Base-by-base conservation (phyloP, 2,888 invertebrate genomes). In the Volucella inanis region DNA sequence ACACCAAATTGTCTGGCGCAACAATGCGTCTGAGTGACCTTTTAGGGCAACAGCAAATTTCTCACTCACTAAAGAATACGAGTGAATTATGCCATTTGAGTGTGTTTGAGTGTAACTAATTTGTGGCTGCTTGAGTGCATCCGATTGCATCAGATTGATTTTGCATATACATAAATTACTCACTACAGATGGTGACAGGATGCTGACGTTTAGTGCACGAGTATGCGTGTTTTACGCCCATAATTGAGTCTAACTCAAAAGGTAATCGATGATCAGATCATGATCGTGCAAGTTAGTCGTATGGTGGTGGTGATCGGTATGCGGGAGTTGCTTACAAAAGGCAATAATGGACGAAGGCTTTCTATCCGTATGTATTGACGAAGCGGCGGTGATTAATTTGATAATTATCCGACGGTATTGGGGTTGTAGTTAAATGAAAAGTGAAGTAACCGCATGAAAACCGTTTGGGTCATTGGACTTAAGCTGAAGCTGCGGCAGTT, bases 1-100 rank as follows among this genome's bases (percentile, higher is more conserved):
- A 76, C 76, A 77, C 85, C 71, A 57, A 72, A 81, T 68, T 72
- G 85, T 81, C 72, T 85, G 85, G 81, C 77, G 85, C 68, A 85
- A 85, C 76, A 15, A 15, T 55, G 49, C 71, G 61, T 67, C 38
- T 72, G 76, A 77, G 12, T 85, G 85, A 77, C 77, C 85, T 85
- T 85, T 81, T 59, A n/a, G 72, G 62, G 18, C 72, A 65, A 22
- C 31, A 38, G 9, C 39, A 12, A 14, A 31, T 59, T 38, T 59
- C 15, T 8, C 31, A 41, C 49, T 12, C 14, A 45, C 68, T 47
- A 31, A 31, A 0, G 0, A 68, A 65, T 41, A 15, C 65, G n/a
- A 54, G 12, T 54, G n/a, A 38, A 15, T 15, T 57, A 14, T 59
- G 52, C 38, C 22, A 49, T 70, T 62, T 43, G 45, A 47, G 52